Conservation (phyloP, 2,113 vertebrate genomes). For the Mus spicilegus region DNA sequence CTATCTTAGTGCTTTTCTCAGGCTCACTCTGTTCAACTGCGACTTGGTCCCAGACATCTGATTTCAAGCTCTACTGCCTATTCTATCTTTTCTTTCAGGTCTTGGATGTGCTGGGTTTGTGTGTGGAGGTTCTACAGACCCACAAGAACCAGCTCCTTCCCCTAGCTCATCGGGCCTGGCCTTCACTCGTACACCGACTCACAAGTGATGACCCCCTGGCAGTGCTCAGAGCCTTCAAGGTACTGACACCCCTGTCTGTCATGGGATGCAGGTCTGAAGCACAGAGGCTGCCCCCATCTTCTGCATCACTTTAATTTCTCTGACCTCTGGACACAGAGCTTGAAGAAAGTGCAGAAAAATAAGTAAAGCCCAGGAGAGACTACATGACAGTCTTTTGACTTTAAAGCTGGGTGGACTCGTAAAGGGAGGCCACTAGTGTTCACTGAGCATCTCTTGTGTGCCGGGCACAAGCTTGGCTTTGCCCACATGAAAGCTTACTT, state of each 20-base stretch:
- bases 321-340: background rate
- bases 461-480: background rate
- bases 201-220: slow-evolving; percentile 91
- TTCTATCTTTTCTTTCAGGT: slow-evolving; percentile 84
- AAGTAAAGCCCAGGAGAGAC: slow-evolving; percentile 36
- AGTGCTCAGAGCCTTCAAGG: slow-evolving; percentile 95
- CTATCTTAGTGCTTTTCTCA: slow-evolving; percentile 6
- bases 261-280: background rate
- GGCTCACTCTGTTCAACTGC: background rate
- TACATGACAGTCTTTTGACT: slow-evolving; percentile 22
- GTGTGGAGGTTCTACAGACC: slow-evolving; percentile 89
- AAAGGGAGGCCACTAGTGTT: background rate
- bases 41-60: background rate
- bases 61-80: background rate
- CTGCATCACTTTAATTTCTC: background rate
- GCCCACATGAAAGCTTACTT: background rate
- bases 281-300: background rate
- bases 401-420: slow-evolving; percentile 24
- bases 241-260: slow-evolving; percentile 65
- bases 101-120: slow-evolving; percentile 92
- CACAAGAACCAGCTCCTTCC: slow-evolving; percentile 92
- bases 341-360: slow-evolving; percentile 42
- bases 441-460: background rate
- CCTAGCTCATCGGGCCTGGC: slow-evolving; percentile 95
- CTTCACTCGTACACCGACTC: slow-evolving; percentile 92